Conservation (phyloP, 1,140 invertebrate species). For the Drosophila biarmipes region DNA sequence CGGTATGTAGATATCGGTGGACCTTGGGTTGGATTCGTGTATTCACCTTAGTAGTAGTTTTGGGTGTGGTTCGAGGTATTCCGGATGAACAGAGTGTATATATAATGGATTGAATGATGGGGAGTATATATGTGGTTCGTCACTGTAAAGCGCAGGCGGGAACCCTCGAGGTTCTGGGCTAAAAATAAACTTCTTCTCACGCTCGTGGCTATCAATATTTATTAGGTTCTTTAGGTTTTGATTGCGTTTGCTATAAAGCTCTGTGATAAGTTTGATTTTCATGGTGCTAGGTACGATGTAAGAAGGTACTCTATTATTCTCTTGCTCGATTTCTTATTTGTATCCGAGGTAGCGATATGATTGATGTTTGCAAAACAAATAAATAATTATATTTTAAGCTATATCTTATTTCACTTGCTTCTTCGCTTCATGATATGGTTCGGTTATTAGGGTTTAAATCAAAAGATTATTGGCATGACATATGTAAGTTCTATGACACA, state of each 20-base stretch:
- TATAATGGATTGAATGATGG: conserved; percentile 34
- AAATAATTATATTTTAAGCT: not conserved
- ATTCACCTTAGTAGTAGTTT: conserved; percentile 80
- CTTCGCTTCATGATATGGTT: conserved; percentile 7
- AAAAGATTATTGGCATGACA: conserved; percentile 33
- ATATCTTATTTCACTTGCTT: not conserved
- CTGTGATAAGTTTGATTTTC: conserved; percentile 39
- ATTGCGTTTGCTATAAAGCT: conserved; percentile 54
- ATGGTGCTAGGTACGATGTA: conserved; percentile 58
- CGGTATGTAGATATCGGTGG: not conserved
- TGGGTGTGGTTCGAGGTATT: conserved; percentile 25
- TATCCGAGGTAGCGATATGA: conserved; percentile 26
- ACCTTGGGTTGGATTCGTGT: conserved; percentile 22
- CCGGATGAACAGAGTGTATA: conserved; percentile 14
- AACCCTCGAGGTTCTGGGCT: conserved; percentile 11
- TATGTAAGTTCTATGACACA: conserved; percentile 1
- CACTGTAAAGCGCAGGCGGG: conserved; percentile 20
- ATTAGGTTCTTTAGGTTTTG: conserved; percentile 39
- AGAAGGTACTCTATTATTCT: conserved; percentile 59
- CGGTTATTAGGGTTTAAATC: conserved; percentile 9
- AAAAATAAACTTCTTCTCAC: conserved; percentile 9
- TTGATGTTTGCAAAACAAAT: conserved; percentile 10
- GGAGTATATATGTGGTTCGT: conserved; percentile 6
- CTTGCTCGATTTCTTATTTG: conserved; percentile 26
- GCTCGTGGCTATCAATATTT: conserved; percentile 15